Evolutionary conservation across 2,797 vertebrate genomes (phyloP), one percentile per base, ranked within the genome.

Genomic region (Tympanoctomys barrerae): DNA sequence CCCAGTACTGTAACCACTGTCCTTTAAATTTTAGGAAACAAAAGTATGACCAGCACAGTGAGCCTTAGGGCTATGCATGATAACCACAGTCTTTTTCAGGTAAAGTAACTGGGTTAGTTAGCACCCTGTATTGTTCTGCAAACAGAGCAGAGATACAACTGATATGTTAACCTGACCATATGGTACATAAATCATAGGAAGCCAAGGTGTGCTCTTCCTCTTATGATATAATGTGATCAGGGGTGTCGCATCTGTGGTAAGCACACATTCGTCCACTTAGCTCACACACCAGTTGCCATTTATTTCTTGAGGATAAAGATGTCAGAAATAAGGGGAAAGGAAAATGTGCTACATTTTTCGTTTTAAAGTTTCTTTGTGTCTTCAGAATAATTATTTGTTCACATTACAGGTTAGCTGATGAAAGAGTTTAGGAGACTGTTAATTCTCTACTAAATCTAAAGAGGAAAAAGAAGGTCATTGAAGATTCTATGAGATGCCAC

Each of bases 251-350:
- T 49, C 73, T 31, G 70, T 49, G 52, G 73, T 59, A 68, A 80
- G 11, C 49, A 79, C 36, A 31, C 0, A 10, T 16, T 54, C 71
- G 36, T 26, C 12, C 31, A 9, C 73, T 59, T 22, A 24, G 24
- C 68, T 83, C 18, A 18, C 12, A 7, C 36, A 42, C 36, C 70
- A 59, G 31, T 59, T 87, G 39, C 19, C n/a, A 16, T 73, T 31
- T 85, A 31, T 87, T 59, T 87, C 26, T 70, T 54, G 8, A 49
- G 36, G 31, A 61, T 73, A 73, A 82, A 61, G 71, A 42, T 46
- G 78, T 87, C 64, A 97, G 64, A 96, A 93, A 91, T 89, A 87
- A 88, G 92, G 83, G 83, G 54, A 78, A 94, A 96, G 31, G 4
- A 86, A 62, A 78, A 19, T 57, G 95, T 83, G 88, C 33, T 59